Evolutionary conservation across 2,113 vertebrate species (phyloP).

Genomic region (Coturnix japonica): DNA sequence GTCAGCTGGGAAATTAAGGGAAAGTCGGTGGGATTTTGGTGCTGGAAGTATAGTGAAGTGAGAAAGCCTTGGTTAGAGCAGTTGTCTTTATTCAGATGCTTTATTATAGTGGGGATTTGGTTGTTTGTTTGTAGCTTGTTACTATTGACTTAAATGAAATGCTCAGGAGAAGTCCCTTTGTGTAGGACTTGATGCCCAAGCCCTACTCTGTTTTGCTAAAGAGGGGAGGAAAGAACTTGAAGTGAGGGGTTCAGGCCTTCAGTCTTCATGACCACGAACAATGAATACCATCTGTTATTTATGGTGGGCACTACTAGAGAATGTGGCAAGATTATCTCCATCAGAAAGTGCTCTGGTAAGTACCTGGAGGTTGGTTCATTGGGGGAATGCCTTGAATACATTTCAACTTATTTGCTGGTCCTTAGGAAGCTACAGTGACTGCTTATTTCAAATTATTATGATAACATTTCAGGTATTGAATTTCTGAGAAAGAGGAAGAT

Average conservation of each 20-base stretch:
- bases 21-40: neutral
- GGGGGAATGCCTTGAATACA: neutral
- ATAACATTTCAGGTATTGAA: slow-evolving; percentile 10
- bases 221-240: neutral
- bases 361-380: neutral
- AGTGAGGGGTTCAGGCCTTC: neutral
- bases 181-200: neutral
- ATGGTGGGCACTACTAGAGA: accelerated
- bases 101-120: slow-evolving; percentile 26
- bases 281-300: neutral
- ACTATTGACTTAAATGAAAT: slow-evolving; percentile 11
- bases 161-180: slow-evolving; percentile 20
- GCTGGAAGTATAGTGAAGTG: neutral
- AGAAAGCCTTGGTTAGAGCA: neutral
- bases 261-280: accelerated
- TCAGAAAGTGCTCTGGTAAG: neutral
- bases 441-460: neutral
- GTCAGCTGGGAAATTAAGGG: neutral
- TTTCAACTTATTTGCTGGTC: slow-evolving; percentile 4
- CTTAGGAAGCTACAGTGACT: neutral
- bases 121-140: slow-evolving; percentile 45
- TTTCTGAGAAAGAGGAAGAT: neutral
- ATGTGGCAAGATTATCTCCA: accelerated
- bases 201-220: neutral
- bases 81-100: slow-evolving; percentile 22